These are phyloP conservation scores for Seriola rivoliana DNA, from an alignment of 2,113 vertebrate species.

Conservation along the genomic window DNA sequence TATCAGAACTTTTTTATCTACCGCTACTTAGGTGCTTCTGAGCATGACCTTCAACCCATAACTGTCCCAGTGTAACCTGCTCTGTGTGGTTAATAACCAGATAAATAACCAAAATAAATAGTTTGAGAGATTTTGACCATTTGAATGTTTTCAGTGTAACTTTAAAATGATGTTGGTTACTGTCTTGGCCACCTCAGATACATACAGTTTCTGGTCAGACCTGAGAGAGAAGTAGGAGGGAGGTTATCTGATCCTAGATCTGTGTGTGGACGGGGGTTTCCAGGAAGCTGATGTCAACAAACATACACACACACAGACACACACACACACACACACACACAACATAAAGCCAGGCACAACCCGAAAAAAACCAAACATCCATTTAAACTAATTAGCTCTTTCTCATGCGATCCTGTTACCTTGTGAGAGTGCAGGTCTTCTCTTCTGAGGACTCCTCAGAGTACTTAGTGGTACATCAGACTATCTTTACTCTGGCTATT, in stretches of 20 bases:
- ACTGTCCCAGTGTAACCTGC: no score
- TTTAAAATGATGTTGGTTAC: not conserved
- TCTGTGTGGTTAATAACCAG: no score
- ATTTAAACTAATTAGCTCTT: slow-evolving; percentile 61
- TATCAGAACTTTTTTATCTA: no score
- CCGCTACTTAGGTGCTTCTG: no score
- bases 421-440: not conserved
- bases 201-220: slow-evolving; percentile 28
- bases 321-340: slow-evolving; percentile 9
- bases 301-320: not conserved
- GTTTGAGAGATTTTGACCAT: no score
- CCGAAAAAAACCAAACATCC: slow-evolving; percentile 58
- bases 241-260: slow-evolving; percentile 65
- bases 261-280: slow-evolving; percentile 54
- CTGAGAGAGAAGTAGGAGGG: slow-evolving; percentile 5
- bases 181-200: not conserved
- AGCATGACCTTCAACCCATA: no score
- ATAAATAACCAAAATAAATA: no score
- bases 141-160: not conserved
- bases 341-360: slow-evolving; percentile 18
- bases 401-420: slow-evolving; percentile 46
- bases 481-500: not conserved
- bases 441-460: not conserved
- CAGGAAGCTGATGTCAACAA: slow-evolving; percentile 50
- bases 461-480: not conserved